Base-by-base conservation (phyloP, 2,113 vertebrate genomes). In the Indicator maculatus region DNA sequence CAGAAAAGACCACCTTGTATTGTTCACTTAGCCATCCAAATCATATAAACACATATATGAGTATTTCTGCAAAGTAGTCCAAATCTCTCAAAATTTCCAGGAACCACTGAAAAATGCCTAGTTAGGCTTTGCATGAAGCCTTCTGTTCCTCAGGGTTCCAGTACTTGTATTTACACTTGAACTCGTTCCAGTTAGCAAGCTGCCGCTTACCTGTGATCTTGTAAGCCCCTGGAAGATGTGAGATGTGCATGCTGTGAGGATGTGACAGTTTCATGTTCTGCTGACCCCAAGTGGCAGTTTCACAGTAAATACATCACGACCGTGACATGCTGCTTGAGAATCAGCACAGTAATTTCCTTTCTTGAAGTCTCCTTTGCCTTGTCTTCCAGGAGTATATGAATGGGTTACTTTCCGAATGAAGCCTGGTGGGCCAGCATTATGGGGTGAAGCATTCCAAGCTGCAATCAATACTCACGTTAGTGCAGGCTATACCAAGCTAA, bases 381-480 rank as follows among this genome's bases (percentile, higher is more conserved):
- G 81, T 92, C 12, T 95, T 95, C 47, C 93, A 99, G 99, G 99
- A 78, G 96, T 99, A 12, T 99, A 98, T 20, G 99, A 99, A 95
- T 95, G 99, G 95, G 96, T 96, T 8, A 98, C 98, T 33, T 99
- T 98, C 96, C 98, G 98, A 89, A 99, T 99, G 98, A 98, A 98
- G 58, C 98, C 99, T 9, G 99, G 99, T 3, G 99, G 99, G 27
- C 99, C 98, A 14, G 98, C 98, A 1, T 82, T 99, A 67, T 99
- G 99, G 99, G 99, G 98, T 5, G 21, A 97, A 0, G 86, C 97
- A 3, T 99, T 99, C 92, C 97, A 87, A 96, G 98, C 95, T 4
- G 97, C 99, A 21, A 10, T 99, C 55, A 95, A 52, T 7, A 89
- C 98, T 89, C 99, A 98, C 36, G 71, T 98, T 39, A 97, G 97